Conservation (phyloP, 2,797 vertebrate species). For the Cetoscarus ocellatus region DNA sequence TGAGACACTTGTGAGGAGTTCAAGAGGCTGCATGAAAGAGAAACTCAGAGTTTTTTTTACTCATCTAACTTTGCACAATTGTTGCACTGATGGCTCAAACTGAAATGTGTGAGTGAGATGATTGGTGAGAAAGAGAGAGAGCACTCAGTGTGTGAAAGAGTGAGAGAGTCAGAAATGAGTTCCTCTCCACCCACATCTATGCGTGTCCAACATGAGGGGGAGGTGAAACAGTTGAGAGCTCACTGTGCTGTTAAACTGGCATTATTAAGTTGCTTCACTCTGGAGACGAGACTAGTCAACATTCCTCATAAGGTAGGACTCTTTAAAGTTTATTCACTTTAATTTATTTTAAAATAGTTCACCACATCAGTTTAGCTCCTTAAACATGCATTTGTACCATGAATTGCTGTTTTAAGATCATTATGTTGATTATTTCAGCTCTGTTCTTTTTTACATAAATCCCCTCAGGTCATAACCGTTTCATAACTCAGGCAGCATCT, state of each 20-base stretch:
- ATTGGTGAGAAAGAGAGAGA: slow-evolving; percentile 45
- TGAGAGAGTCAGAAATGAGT: slow-evolving; percentile 58
- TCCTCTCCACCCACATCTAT: slow-evolving; percentile 80
- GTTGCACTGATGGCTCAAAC: slow-evolving; percentile 31
- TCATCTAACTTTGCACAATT: slow-evolving; percentile 47
- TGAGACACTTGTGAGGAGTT: slow-evolving; percentile 38
- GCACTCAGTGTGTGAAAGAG: not conserved
- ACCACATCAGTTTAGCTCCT: not conserved
- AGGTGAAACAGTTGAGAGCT: slow-evolving; percentile 75
- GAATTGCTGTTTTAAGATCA: not conserved
- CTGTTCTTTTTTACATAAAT: slow-evolving; percentile 19
- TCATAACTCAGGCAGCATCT: slow-evolving; percentile 16
- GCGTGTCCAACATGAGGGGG: slow-evolving; percentile 78
- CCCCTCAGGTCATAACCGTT: slow-evolving; percentile 15
- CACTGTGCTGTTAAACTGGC: slow-evolving; percentile 65
- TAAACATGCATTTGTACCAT: slow-evolving; percentile 1
- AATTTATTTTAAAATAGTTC: not conserved
- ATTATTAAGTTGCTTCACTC: slow-evolving; percentile 61
- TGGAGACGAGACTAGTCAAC: slow-evolving; percentile 51
- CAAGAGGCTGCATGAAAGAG: slow-evolving; percentile 27
- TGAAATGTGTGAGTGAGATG: slow-evolving; percentile 42
- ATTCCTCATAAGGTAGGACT: slow-evolving; percentile 72
- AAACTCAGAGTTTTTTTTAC: slow-evolving; percentile 18
- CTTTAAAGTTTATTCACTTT: slow-evolving; percentile 16
- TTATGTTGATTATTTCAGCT: slow-evolving; percentile 9